Percentiles rank a stretch among this genome's conserved stretches.
These are phyloP conservation scores for Scaptodrosophila latifasciaeformis DNA, from an alignment of 2,888 invertebrate genomes.

Conservation along the genomic window DNA sequence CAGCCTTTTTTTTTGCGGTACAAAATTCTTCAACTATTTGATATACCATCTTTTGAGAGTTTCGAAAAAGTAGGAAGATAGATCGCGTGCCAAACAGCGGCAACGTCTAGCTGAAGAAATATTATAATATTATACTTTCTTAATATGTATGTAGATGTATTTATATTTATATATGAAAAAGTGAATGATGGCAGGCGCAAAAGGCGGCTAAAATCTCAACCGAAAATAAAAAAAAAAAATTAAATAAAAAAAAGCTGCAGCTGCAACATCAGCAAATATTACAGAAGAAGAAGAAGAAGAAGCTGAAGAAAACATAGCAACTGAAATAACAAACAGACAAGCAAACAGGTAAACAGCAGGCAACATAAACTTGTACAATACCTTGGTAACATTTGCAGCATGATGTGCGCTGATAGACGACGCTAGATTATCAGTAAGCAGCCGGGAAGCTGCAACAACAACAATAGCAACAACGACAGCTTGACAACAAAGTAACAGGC, in stretches of 20 bases:
- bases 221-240: background rate
- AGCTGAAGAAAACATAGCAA: conserved; percentile 6
- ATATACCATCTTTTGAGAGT: no score
- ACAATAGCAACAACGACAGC: conserved; percentile 22
- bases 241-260: conserved; percentile 8
- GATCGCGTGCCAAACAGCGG: conserved; percentile 60
- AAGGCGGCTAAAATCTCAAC: no score
- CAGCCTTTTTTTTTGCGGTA: no score
- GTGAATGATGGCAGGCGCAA: conserved; percentile 56
- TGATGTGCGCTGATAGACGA: conserved; percentile 63
- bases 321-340: conserved; percentile 39
- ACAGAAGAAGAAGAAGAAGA: background rate
- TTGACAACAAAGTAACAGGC: conserved; percentile 26
- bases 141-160: conserved; percentile 23
- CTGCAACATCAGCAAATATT: background rate
- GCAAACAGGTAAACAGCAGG: conserved; percentile 25
- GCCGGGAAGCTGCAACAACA: conserved; percentile 18
- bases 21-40: no score
- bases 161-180: conserved; percentile 24
- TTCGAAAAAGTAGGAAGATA: no score
- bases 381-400: conserved; percentile 38
- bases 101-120: conserved; percentile 60
- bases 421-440: conserved; percentile 54
- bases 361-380: conserved; percentile 28
- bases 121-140: conserved; percentile 63